Evolutionary conservation across 2,888 invertebrate species (phyloP).

Genomic region (Linyphia triangularis): DNA sequence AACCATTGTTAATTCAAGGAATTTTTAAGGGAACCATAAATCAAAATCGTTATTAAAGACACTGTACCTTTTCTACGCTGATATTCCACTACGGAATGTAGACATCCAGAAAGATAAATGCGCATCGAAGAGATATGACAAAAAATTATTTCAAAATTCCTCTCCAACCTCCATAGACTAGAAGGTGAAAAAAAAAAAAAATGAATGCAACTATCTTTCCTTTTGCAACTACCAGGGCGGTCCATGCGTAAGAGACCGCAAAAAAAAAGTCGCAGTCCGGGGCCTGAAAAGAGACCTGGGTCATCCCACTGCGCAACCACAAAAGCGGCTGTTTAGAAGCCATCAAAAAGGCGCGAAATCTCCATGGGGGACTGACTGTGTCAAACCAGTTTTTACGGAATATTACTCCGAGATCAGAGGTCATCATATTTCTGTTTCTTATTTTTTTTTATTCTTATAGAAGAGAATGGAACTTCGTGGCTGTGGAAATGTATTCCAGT

Average conservation of each 20-base stretch:
- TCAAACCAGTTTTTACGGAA: conserved; percentile 51
- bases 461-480: neutral
- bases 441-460: neutral
- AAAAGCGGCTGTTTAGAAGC: conserved; percentile 65
- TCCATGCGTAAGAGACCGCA: conserved; percentile 1
- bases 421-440: neutral
- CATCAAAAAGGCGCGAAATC: conserved; percentile 38
- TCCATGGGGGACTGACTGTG: conserved; percentile 19
- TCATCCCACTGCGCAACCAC: conserved; percentile 8
- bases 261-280: neutral
- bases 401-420: conserved; percentile 48
- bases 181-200: no score
- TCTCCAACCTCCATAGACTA: neutral
- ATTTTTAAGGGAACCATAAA: no score
- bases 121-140: neutral
- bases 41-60: no score
- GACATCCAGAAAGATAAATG: neutral
- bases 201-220: neutral
- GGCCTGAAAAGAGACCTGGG: conserved; percentile 32
- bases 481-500: neutral
- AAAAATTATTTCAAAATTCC: neutral
- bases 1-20: no score
- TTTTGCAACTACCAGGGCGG: conserved; percentile 29
- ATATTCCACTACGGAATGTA: no score
- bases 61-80: no score